Percentiles rank a stretch among this genome's conserved stretches.
These are phyloP conservation scores for Merodon equestris DNA, from an alignment of 2,888 invertebrate species.

Conservation along the genomic window DNA sequence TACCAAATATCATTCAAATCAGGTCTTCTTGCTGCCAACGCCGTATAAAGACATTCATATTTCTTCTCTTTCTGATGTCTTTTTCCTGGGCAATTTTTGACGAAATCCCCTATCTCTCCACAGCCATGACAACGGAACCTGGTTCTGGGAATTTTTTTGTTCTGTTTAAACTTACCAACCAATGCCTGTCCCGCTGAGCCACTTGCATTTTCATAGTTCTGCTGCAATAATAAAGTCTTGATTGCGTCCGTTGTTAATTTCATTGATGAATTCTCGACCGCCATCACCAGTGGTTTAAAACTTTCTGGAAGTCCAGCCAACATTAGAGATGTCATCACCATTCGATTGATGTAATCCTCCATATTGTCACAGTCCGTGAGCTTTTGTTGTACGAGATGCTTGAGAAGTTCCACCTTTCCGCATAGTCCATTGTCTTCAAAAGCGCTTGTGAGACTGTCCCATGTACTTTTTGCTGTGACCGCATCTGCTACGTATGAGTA, in stretches of 20 bases:
- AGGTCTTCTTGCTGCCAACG: conserved; percentile 24
- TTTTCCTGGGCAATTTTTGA: conserved; percentile 12
- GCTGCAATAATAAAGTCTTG: conserved; percentile 11
- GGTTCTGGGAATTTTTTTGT: background rate
- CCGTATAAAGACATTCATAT: conserved; percentile 24
- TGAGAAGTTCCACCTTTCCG: conserved; percentile 61
- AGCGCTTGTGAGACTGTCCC: conserved; percentile 53
- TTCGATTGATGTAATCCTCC: conserved; percentile 63
- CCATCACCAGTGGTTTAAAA: conserved; percentile 32
- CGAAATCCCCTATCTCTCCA: conserved; percentile 40
- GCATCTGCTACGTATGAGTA: conserved; percentile 65
- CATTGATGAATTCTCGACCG: conserved; percentile 21
- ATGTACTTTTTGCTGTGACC: conserved; percentile 64
- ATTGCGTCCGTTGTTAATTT: conserved; percentile 27
- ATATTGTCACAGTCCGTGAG: conserved; percentile 54
- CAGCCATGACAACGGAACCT: conserved; percentile 38
- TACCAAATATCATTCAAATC: conserved; percentile 23
- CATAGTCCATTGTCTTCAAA: conserved; percentile 66
- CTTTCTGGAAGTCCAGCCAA: conserved; percentile 30
- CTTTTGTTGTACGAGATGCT: conserved; percentile 58
- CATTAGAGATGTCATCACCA: conserved; percentile 55
- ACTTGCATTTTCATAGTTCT: conserved; percentile 2
- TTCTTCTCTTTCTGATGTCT: conserved; percentile 13
- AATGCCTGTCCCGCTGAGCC: background rate
- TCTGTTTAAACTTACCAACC: conserved; percentile 19